These are phyloP conservation scores for Myoxocephalus aenaeus DNA, from an alignment of 2,797 vertebrate genomes.

Conservation along the genomic window DNA sequence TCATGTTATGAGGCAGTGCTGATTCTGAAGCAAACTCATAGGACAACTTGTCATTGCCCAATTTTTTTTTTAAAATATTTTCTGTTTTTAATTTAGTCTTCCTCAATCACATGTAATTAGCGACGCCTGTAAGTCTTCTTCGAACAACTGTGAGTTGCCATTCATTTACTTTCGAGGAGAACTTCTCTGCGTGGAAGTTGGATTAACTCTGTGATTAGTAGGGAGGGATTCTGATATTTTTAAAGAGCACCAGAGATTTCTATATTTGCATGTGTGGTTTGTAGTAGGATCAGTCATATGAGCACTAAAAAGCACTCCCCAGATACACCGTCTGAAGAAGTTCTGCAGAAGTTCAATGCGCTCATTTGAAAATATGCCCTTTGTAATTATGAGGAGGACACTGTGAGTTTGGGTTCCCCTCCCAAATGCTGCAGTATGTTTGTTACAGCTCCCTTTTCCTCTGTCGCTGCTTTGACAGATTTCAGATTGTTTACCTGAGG, in stretches of 20 bases:
- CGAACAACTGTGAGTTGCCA: background rate
- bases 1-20: slow-evolving; percentile 10
- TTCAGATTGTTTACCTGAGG: slow-evolving; percentile 55
- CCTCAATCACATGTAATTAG: background rate
- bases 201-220: slow-evolving; percentile 3
- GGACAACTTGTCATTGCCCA: too few species aligned
- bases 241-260: background rate
- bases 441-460: slow-evolving; percentile 34
- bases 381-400: slow-evolving; percentile 31
- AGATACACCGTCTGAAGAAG: background rate
- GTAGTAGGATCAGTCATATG: background rate
- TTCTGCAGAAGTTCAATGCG: slow-evolving; percentile 23
- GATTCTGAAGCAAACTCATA: slow-evolving; percentile 16
- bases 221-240: background rate
- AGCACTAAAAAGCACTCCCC: slow-evolving; percentile 2
- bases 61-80: background rate
- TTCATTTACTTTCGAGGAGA: background rate
- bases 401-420: slow-evolving; percentile 6
- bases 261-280: slow-evolving; percentile 13
- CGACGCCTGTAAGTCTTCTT: background rate
- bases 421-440: slow-evolving; percentile 20
- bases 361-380: slow-evolving; percentile 17
- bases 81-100: background rate
- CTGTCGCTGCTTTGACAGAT: slow-evolving; percentile 53
- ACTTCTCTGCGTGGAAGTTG: background rate